These are phyloP conservation scores for Anomalospiza imberbis DNA, from an alignment of 2,797 vertebrate species.

Conservation along the genomic window DNA sequence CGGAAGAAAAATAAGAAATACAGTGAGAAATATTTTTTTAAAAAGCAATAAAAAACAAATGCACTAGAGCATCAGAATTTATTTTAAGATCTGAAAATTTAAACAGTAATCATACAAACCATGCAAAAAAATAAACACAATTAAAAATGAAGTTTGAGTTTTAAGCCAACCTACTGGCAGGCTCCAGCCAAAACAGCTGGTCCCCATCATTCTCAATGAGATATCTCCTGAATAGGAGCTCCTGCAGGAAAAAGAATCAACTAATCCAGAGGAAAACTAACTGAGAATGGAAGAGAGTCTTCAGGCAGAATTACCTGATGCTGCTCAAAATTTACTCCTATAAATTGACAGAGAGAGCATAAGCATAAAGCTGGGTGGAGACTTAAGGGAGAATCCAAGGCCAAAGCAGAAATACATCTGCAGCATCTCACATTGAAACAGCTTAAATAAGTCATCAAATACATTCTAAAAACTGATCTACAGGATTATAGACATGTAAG, in stretches of 20 bases:
- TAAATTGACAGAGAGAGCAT: not conserved
- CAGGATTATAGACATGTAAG: not conserved
- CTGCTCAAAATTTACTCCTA: rapidly evolving
- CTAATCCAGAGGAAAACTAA: not conserved
- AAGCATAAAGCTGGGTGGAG: not conserved
- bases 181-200: not conserved
- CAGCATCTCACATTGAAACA: not conserved
- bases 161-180: not conserved
- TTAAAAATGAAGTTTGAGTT: not conserved
- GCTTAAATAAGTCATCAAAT: not conserved
- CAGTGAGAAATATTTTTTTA: not conserved
- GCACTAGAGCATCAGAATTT: not conserved
- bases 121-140: not conserved
- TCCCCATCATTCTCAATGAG: not conserved
- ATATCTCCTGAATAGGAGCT: not conserved
- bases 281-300: not conserved
- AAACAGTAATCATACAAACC: not conserved
- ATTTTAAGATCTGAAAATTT: not conserved
- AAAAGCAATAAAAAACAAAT: not conserved
- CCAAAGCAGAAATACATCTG: not conserved
- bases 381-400: not conserved
- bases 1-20: not conserved
- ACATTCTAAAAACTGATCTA: not conserved
- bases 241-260: not conserved
- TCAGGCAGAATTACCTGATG: not conserved